Evolutionary conservation across 2,888 invertebrate genomes (phyloP), one percentile per base, ranked within the genome.

Genomic region (Cryptosula pallasiana): DNA sequence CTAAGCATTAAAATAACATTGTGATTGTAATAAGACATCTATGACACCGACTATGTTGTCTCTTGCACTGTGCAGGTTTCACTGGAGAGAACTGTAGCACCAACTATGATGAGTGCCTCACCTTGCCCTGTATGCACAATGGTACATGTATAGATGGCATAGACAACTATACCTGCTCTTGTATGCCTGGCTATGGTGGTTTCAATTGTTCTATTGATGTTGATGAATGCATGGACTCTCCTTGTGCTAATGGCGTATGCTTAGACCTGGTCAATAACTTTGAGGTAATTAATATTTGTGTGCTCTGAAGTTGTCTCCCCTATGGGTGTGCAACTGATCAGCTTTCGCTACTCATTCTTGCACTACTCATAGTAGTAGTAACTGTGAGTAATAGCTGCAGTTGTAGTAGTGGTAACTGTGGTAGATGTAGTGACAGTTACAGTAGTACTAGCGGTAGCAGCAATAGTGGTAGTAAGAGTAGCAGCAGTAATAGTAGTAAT

Each of bases 171-270:
- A 63, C 63, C 20, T 63, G 63, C 32, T 27, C 13, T 16, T 63
- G 63, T 34, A n/a, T 32, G 13, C 32, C 63, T 29, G 63, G 63
- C 32, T 63, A 63, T 36, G 35, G 57, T 71, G 74, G 74, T 5
- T 25, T 32, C 1, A 55, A 55, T 1, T 74, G 74, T 69, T 73
- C 72, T 27, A 35, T 32, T 1, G 73, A 74, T n/a, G 69, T 72
- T 16, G 70, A 74, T 57, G 74, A 74, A 63, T 74, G 74, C 34
- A 25, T 36, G 23, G 71, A 73, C 3, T 23, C 54, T 1, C 74
- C 74, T 2, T 74, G 74, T 72, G 34, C 45, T 13, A 71, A 71
- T 0, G 74, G 74, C 20, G 58, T 45, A 0, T 74, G 74, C 58
- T 69, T 72, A 1, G 73, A 74, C 63, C 32, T 32, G 27, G 3